Evolutionary conservation across 2,888 invertebrate genomes (phyloP).

Genomic region (Coronaproctus castanopsis): DNA sequence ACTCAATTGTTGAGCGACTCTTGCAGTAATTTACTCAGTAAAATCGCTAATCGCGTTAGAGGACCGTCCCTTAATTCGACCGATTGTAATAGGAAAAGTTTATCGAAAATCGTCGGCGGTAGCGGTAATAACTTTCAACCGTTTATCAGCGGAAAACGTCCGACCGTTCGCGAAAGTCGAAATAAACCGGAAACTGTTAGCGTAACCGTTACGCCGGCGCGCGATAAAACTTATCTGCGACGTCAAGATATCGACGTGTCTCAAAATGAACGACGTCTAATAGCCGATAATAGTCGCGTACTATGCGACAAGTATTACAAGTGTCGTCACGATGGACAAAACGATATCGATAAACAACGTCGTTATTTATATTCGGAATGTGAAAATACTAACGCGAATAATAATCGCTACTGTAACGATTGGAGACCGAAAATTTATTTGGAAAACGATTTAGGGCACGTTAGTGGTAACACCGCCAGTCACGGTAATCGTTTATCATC

Average conservation of each 20-base stretch:
- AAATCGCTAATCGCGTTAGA: constrained; percentile 49
- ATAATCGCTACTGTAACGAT: no score
- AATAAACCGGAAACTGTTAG: not conserved
- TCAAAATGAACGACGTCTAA: no score
- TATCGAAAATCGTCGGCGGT: no score
- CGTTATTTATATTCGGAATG: no score
- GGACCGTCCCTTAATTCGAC: constrained; percentile 38
- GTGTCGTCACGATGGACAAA: no score
- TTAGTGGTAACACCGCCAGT: not conserved
- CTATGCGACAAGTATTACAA: no score
- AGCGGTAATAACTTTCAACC: no score
- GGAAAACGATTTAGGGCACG: not conserved
- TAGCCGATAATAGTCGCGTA: no score
- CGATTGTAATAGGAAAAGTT: not conserved
- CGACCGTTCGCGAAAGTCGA: not conserved
- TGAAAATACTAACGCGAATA: no score
- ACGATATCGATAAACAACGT: no score
- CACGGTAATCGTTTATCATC: not conserved
- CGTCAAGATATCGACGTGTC: not conserved
- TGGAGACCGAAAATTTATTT: not conserved
- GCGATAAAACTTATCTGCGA: not conserved
- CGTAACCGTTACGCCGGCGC: not conserved
- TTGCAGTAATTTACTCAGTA: constrained; percentile 63
- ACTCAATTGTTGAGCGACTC: constrained; percentile 70
- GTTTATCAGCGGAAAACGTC: no score